A percentile compares a stretch with the other conserved stretches of the same genome.
These are phyloP conservation scores for Leptinotarsa texana DNA, from an alignment of 1,140 invertebrate species.

Conservation along the genomic window DNA sequence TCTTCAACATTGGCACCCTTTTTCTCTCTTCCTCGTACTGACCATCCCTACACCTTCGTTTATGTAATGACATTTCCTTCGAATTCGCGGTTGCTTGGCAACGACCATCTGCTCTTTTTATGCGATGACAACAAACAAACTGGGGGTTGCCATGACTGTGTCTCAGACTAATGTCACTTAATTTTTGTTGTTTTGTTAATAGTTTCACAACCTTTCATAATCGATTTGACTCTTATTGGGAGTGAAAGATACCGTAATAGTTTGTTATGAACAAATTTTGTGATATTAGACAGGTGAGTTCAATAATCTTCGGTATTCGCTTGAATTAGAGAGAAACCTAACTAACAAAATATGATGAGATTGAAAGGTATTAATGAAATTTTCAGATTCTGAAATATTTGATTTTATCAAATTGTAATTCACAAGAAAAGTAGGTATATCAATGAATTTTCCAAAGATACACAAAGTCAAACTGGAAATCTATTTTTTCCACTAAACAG, in stretches of 20 bases:
- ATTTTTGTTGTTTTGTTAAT: background rate
- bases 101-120: background rate
- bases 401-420: no score
- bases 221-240: background rate
- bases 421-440: no score
- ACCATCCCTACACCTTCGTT: background rate
- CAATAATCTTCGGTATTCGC: background rate
- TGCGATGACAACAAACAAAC: conserved; percentile 20
- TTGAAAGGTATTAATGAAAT: no score
- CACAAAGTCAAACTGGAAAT: no score
- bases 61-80: background rate
- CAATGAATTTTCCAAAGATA: no score
- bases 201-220: background rate
- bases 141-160: conserved; percentile 10
- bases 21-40: conserved; percentile 4
- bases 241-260: background rate
- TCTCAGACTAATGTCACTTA: background rate
- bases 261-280: conserved; percentile 23
- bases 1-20: background rate
- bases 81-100: conserved; percentile 10
- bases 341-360: no score
- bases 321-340: no score
- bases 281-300: conserved; percentile 18
- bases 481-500: no score
- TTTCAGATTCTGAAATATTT: no score